Evolutionary conservation across 2,888 invertebrate species (phyloP), one percentile per base, ranked within the genome.

Genomic region (Cyclophora albipunctata): DNA sequence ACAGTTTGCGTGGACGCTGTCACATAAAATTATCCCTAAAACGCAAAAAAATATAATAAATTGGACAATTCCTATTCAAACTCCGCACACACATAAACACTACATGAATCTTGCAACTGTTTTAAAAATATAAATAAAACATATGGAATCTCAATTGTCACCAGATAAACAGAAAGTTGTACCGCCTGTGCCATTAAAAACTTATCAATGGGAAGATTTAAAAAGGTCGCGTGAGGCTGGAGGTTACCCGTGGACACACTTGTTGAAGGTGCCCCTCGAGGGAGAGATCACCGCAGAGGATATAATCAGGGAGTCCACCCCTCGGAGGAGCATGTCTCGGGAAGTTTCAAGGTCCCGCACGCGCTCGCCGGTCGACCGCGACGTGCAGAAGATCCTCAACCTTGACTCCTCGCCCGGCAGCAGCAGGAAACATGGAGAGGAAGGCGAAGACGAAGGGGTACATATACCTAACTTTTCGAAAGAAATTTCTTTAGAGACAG

Each of bases 151-250:
- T 88, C 77, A 79, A 85, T 89, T 87, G 82, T 89, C 76, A 65
- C 77, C 89, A 89, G 89, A 89, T 86, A 81, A 75, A 76, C 74
- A 78, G 59, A 81, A 78, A 78, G 73, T 73, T 65, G 67, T 75
- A 66, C 94, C 94, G 62, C 92, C 92, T 59, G 90, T 93, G 66
- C 94, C 94, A 56, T 89, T 93, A 66, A 92, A 93, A 79, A 94
- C 94, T 48, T 95, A 95, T 80, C 91, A 92, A 86, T 95, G 95
- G 95, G 95, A 95, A 83, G 95, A 95, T 79, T 83, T 95, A 43
- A 85, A 91, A 66, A 89, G 93, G 73, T 90, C 92, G 63, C 92
- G 92, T 79, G 90, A 91, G 66, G 90, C 91, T 72, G 95, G 95
- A 57, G 92, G 92, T 45, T 95, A 95, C 72, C 95, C 95, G 62